phyloP scores from a whole-genome alignment of 2,888 invertebrate species.

The Andrena haemorrhoa region DNA sequence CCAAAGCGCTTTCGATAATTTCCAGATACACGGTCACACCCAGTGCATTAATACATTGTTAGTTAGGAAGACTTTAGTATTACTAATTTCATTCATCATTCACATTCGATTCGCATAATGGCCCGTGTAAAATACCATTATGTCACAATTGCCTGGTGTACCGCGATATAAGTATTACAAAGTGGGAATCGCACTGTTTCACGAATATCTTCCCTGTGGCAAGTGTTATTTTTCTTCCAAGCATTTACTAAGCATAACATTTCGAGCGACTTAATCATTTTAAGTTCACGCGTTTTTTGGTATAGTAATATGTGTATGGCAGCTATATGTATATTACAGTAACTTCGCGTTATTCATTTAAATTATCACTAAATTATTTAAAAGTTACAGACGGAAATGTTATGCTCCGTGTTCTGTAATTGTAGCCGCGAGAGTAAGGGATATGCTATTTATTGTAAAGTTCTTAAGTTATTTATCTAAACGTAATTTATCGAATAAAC shows the following conservation, averaged over 20 bases:
- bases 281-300: not conserved
- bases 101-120: not conserved
- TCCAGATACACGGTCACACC: constrained; percentile 15
- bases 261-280: not conserved
- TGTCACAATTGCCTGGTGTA: not conserved
- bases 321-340: not conserved
- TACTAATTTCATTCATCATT: constrained; percentile 16
- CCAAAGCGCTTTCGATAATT: constrained; percentile 29
- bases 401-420: constrained; percentile 13
- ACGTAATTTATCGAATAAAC: constrained; percentile 39
- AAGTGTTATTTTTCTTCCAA: no score
- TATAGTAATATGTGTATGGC: not conserved
- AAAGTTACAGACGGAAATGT: not conserved
- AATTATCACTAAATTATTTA: constrained; percentile 23
- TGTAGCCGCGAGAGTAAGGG: not conserved
- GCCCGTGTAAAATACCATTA: not conserved
- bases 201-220: no score
- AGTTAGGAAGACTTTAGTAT: constrained; percentile 13
- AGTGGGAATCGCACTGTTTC: no score
- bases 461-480: constrained; percentile 51
- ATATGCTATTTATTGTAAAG: constrained; percentile 52
- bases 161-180: no score
- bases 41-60: constrained; percentile 7
- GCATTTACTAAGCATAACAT: constrained; percentile 14
- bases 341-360: constrained; percentile 30